These are phyloP conservation scores for Cyanoderma ruficeps DNA, from an alignment of 2,113 vertebrate species.

Conservation along the genomic window DNA sequence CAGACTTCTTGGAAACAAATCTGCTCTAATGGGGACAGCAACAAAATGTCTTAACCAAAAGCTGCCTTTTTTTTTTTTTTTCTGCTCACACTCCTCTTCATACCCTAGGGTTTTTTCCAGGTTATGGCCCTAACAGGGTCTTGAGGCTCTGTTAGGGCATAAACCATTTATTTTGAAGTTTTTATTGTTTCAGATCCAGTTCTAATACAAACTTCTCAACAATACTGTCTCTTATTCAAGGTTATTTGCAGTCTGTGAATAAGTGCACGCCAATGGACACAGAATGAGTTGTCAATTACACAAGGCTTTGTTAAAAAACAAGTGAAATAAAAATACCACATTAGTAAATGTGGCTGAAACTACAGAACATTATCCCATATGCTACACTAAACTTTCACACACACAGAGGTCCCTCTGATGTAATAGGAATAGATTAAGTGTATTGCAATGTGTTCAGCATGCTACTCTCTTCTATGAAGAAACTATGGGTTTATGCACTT, in stretches of 20 bases:
- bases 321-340: not conserved
- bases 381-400: not conserved
- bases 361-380: not conserved
- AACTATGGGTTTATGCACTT: not conserved
- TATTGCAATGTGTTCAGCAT: not conserved
- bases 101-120: not conserved
- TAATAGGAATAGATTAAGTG: not conserved
- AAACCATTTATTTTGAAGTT: not conserved
- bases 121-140: not conserved
- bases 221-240: not conserved
- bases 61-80: not conserved
- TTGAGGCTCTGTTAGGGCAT: not conserved
- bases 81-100: not conserved
- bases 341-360: not conserved
- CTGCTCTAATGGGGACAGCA: constrained; percentile 1
- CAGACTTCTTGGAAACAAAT: constrained; percentile 2
- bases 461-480: not conserved
- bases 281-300: not conserved
- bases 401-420: not conserved
- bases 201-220: not conserved
- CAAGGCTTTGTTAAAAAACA: not conserved
- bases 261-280: not conserved
- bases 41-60: not conserved
- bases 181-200: not conserved
- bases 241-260: not conserved